Base-by-base conservation (phyloP, 2,888 invertebrate genomes). In the Tholera decimalis region DNA sequence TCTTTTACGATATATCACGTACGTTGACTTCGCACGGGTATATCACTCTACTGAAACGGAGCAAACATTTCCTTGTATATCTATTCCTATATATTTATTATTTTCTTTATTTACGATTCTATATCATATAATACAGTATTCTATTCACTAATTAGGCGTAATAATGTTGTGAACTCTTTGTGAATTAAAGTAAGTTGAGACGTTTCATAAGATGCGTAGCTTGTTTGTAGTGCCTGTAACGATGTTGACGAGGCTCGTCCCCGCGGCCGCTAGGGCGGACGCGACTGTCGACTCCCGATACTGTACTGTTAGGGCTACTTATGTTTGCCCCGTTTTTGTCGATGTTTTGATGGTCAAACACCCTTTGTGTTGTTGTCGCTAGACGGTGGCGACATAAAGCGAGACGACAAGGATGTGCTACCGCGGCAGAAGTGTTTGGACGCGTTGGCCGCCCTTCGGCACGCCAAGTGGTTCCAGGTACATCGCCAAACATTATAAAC, bases 401-500 rank as follows among this genome's bases (percentile, higher is more conserved):
- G 97, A 96, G 97, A 97, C 96, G 97, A 97, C 97, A 97, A 97
- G 96, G 99, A 99, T 96, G 98, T 98, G 96, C 98, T 99, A 96
- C 98, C 99, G 97, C 98, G 98, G 97, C 98, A 98, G 97, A 99
- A 99, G 97, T 99, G 99, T 97, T 98, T 99, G 97, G 98, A 99
- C 97, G 99, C 99, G 97, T 98, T 99, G 97, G 99, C 99, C 96
- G 98, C 99, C 96, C 98, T 99, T 96, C 98, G 99, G 97, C 99
- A 99, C 97, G 99, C 99, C 97, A 99, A 99, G 97, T 99, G 99
- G 99, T 99, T 99, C 98, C 99, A 99, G 98, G 99, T 99, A 95
- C 94, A 90, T 90, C 95, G 90, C 96, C 96, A 95, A 89, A 93
- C 93, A 88, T 90, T 89, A 87, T 83, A 85, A 80, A 87, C 88